A percentile compares a stretch with the other conserved stretches of the same genome.
Conservation (phyloP, 2,797 vertebrate genomes). For the Pseudochaenichthys georgianus region DNA sequence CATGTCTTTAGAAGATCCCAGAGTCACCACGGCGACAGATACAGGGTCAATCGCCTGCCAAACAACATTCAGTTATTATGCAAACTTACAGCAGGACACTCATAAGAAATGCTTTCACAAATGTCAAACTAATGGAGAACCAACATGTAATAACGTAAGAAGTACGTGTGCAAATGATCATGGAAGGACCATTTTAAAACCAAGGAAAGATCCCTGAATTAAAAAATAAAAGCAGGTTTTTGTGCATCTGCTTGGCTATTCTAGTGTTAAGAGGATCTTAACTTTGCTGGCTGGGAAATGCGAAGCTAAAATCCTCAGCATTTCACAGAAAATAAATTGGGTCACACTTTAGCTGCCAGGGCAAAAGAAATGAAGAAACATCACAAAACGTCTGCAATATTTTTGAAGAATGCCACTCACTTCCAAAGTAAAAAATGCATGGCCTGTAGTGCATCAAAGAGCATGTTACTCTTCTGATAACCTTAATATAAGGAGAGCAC, state of each 20-base stretch:
- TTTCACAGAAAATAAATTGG: conserved; percentile 49
- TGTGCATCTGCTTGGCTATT: neutral
- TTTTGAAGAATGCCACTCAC: conserved; percentile 30
- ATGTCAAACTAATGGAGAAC: neutral
- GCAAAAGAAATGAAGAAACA: conserved; percentile 49
- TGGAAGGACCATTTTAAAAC: neutral
- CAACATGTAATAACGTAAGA: neutral
- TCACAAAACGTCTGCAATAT: conserved; percentile 38
- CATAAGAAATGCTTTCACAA: conserved; percentile 3
- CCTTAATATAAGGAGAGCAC: neutral
- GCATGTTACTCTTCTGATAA: conserved; percentile 8
- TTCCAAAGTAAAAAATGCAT: conserved; percentile 19
- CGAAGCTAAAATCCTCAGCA: conserved; percentile 17
- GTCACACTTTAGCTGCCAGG: conserved; percentile 50
- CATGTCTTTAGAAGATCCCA: conserved; percentile 97
- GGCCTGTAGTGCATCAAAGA: conserved; percentile 24
- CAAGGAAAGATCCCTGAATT: neutral
- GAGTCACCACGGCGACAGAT: conserved; percentile 91
- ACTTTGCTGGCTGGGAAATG: conserved; percentile 13
- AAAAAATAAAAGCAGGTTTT: neutral
- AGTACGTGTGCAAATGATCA: conserved; percentile 1
- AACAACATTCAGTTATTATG: neutral
- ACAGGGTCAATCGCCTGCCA: conserved; percentile 91
- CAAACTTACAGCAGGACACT: neutral
- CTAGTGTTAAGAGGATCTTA: conserved; percentile 15